Conservation (phyloP, 2,113 vertebrate genomes). For the Microtus ochrogaster region DNA sequence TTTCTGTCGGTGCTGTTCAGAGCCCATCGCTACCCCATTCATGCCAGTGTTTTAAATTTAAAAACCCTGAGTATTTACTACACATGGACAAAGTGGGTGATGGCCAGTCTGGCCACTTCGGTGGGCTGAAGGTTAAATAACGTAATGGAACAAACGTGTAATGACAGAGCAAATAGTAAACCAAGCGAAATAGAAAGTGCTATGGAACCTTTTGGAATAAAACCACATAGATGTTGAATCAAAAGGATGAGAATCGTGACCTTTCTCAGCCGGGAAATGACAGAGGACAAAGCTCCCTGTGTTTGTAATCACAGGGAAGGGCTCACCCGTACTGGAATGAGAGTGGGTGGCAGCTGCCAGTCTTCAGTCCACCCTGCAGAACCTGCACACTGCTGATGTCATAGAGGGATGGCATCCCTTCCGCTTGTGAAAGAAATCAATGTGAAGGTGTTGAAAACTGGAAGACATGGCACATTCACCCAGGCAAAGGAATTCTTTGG, state of each 20-base stretch:
- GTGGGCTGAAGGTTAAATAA: background rate
- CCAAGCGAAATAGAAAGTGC: background rate
- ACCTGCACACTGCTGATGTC: too few species aligned
- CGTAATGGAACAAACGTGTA: background rate
- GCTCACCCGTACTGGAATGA: background rate
- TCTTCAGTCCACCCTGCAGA: too few species aligned
- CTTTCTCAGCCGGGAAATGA: background rate
- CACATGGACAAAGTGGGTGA: background rate
- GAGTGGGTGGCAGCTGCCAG: background rate
- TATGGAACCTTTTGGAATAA: background rate
- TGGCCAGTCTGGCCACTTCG: background rate
- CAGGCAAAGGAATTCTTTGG: background rate
- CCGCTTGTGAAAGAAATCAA: background rate
- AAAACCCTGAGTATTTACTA: background rate
- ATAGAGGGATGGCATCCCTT: background rate
- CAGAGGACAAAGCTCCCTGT: background rate
- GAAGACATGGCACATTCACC: background rate
- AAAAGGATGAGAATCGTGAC: too few species aligned
- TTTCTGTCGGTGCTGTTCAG: accelerated
- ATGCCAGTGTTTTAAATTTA: background rate
- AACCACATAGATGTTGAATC: background rate
- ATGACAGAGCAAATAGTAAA: background rate
- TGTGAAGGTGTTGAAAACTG: background rate
- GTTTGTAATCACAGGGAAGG: background rate
- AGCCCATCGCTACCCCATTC: background rate